phyloP scores from a whole-genome alignment of 1,140 invertebrate species.

The Brachionus angularis region DNA sequence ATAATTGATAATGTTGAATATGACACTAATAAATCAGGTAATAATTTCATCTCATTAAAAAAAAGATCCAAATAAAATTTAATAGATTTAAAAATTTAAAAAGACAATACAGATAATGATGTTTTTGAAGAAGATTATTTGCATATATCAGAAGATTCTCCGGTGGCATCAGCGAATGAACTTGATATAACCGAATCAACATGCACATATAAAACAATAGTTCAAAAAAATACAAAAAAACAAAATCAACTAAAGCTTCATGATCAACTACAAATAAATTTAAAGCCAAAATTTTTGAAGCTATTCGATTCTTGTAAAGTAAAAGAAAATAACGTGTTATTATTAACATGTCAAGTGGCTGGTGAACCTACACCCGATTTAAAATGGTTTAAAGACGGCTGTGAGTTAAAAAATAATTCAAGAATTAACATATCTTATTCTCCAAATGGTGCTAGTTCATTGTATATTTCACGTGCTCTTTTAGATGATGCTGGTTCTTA shows the following conservation, averaged over 20 bases:
- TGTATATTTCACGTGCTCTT: neutral
- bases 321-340: constrained; percentile 16
- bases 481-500: constrained; percentile 23
- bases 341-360: constrained; percentile 7
- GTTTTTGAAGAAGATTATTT: constrained; percentile 39
- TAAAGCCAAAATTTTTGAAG: constrained; percentile 43
- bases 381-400: constrained; percentile 33
- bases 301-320: constrained; percentile 10
- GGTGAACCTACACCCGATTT: constrained; percentile 42
- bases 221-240: neutral
- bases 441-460: constrained; percentile 19
- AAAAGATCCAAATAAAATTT: neutral
- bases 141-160: constrained; percentile 33
- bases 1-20: constrained; percentile 38
- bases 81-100: neutral
- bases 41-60: neutral
- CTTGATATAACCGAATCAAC: neutral
- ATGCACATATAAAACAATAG: neutral
- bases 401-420: neutral
- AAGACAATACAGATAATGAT: constrained; percentile 33
- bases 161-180: neutral
- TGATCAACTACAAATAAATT: neutral
- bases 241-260: too few relatives aligned
- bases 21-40: constrained; percentile 33
- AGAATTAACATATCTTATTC: neutral